Evolutionary conservation across 2,113 vertebrate species (phyloP).

Genomic region (Illadopsis cleaveri): DNA sequence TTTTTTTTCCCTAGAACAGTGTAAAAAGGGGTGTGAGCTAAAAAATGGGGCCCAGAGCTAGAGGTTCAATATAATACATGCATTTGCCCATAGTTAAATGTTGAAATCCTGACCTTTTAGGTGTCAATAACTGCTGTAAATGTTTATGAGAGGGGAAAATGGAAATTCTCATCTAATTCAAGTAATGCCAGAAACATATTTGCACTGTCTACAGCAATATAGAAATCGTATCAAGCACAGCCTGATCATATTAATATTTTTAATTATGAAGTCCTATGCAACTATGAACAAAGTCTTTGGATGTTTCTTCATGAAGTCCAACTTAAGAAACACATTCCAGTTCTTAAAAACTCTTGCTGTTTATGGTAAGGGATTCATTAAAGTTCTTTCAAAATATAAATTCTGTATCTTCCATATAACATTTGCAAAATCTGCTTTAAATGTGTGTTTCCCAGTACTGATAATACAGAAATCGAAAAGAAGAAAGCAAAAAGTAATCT

Average conservation of each 20-base stretch:
- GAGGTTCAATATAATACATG: neutral
- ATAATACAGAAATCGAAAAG: neutral
- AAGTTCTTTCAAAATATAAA: neutral
- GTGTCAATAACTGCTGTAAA: conserved; percentile 73
- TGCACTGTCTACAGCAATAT: conserved; percentile 43
- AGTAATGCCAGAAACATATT: conserved; percentile 70
- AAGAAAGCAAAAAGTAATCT: neutral
- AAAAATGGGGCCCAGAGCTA: neutral
- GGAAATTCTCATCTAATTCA: conserved; percentile 73
- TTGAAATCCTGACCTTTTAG: conserved; percentile 65
- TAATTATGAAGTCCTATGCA: conserved; percentile 23
- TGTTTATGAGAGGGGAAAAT: conserved; percentile 62
- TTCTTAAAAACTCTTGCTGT: neutral
- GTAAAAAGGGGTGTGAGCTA: neutral
- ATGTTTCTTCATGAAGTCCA: neutral
- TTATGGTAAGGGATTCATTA: neutral
- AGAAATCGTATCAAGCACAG: conserved; percentile 53
- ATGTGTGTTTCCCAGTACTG: neutral
- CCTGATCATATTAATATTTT: conserved; percentile 53
- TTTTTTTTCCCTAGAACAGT: neutral
- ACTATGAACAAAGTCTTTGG: conserved; percentile 26
- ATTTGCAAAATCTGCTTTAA: neutral
- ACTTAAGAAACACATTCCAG: neutral
- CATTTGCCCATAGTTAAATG: conserved; percentile 65
- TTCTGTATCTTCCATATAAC: neutral